phyloP scores from a whole-genome alignment of 2,113 vertebrate species.

The Oreotrochilus melanogaster region DNA sequence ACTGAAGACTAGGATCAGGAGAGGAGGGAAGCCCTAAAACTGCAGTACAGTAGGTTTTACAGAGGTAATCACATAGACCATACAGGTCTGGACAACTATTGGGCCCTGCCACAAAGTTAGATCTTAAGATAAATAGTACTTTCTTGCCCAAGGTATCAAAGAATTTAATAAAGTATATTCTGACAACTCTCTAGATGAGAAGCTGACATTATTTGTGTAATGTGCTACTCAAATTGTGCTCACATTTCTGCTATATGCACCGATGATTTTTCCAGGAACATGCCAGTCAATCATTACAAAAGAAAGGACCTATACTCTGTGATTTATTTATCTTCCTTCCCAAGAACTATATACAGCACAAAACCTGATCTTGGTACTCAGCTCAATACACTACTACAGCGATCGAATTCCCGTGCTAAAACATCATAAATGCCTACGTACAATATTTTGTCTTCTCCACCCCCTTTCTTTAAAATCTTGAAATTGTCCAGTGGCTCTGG shows the following conservation, averaged over 20 bases:
- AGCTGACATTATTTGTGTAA: not conserved
- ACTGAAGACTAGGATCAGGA: not conserved
- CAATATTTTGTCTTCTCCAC: not conserved
- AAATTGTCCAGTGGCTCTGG: not conserved
- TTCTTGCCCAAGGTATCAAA: not conserved
- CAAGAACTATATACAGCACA: not conserved
- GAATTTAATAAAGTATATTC: not conserved
- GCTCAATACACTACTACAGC: not conserved
- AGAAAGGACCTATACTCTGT: not conserved
- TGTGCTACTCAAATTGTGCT: not conserved
- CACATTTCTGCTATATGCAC: not conserved
- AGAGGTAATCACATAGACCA: not conserved
- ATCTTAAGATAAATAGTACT: not conserved
- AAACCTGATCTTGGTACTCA: not conserved
- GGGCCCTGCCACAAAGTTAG: not conserved
- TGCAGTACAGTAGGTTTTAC: not conserved
- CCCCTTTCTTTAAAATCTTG: not conserved
- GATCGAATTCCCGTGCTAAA: not conserved
- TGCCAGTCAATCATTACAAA: constrained; percentile 1
- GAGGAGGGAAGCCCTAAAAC: not conserved
- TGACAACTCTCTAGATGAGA: not conserved
- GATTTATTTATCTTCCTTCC: not conserved
- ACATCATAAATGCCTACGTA: not conserved
- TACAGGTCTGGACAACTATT: not conserved
- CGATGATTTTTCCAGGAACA: not conserved